Conservation (phyloP, 2,113 vertebrate genomes). For the Oncorhynchus keta region DNA sequence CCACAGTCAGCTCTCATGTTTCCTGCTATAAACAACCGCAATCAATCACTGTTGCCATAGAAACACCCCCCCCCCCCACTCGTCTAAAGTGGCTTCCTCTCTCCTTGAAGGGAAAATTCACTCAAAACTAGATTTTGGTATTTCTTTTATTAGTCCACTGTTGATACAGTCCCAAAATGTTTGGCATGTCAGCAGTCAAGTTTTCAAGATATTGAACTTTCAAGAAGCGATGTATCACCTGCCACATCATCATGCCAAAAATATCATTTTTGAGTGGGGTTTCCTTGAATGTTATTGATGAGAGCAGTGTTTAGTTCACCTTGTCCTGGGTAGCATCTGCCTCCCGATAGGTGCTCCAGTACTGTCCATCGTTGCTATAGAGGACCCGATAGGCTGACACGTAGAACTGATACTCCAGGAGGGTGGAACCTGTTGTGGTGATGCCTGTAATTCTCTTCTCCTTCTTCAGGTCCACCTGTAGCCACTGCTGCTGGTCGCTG, state of each 20-base stretch:
- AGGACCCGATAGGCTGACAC: constrained; percentile 86
- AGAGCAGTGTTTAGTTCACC: constrained; percentile 69
- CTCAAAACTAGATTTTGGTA: too few relatives aligned
- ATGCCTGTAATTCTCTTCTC: constrained; percentile 93
- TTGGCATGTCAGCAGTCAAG: too few relatives aligned
- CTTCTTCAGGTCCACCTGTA: constrained; percentile 93
- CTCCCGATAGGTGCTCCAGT: constrained; percentile 86
- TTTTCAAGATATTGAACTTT: too few relatives aligned
- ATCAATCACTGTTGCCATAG: constrained; percentile 58
- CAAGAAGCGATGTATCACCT: too few relatives aligned
- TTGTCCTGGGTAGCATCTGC: constrained; percentile 83
- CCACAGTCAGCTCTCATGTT: constrained; percentile 47
- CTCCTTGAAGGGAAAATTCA: too few relatives aligned
- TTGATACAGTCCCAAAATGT: too few relatives aligned
- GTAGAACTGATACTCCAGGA: constrained; percentile 87
- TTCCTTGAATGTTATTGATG: too few relatives aligned
- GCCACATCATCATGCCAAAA: too few relatives aligned
- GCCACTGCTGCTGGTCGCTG: constrained; percentile 86
- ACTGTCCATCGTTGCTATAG: constrained; percentile 83
- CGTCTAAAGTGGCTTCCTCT: not conserved
- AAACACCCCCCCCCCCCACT: constrained; percentile 10
- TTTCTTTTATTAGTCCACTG: too few relatives aligned
- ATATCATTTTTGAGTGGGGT: too few relatives aligned
- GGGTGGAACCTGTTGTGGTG: constrained; percentile 87
- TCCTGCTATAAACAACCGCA: constrained; percentile 61